Conservation (phyloP, 2,888 invertebrate genomes). For the Griposia aprilina region DNA sequence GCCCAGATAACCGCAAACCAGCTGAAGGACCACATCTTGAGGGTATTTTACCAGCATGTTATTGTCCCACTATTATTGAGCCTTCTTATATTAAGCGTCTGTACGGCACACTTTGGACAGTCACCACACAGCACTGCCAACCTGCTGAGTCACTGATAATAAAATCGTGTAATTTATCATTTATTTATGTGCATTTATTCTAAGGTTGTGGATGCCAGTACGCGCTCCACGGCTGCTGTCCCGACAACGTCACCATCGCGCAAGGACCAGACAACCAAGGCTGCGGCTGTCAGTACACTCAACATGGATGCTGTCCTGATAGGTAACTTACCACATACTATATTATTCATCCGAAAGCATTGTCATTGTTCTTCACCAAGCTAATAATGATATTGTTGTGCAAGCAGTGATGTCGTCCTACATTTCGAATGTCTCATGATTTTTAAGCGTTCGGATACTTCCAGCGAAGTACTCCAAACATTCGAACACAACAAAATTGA, state of each 20-base stretch:
- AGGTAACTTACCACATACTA: conserved; percentile 79
- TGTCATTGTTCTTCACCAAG: background rate
- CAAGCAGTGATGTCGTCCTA: background rate
- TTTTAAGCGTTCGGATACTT: background rate
- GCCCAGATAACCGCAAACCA: conserved; percentile 95
- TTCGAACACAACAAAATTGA: background rate
- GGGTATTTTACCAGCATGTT: conserved; percentile 80
- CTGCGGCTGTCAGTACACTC: conserved; percentile 94
- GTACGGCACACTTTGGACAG: background rate
- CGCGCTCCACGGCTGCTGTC: conserved; percentile 95
- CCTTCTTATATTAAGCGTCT: background rate
- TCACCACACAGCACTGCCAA: background rate
- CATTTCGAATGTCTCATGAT: background rate
- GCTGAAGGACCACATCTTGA: conserved; percentile 95
- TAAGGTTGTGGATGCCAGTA: conserved; percentile 94
- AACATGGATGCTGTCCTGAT: conserved; percentile 96
- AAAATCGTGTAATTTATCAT: background rate
- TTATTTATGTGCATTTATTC: background rate
- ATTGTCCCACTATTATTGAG: background rate
- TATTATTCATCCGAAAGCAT: background rate
- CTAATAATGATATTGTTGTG: background rate
- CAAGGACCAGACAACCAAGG: conserved; percentile 95
- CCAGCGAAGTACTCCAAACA: background rate
- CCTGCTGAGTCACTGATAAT: background rate
- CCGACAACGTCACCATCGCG: conserved; percentile 95